Conservation (phyloP, 92 coral and sea anemone genomes). For the Metridium senile region DNA sequence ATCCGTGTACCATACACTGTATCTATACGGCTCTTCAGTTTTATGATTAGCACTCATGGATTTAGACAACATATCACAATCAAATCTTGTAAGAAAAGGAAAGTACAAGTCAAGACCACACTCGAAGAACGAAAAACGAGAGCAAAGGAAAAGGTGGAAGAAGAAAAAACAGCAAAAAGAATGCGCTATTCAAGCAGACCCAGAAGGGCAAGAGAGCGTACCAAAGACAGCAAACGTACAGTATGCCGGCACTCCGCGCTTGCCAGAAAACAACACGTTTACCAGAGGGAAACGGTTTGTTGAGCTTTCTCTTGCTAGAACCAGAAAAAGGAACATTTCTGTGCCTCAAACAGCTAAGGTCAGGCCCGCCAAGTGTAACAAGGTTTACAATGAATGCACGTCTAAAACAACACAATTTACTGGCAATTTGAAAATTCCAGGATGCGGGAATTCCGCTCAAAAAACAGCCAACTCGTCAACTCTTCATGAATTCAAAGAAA, state of each 20-base stretch:
- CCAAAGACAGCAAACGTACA: not conserved
- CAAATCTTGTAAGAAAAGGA: not conserved
- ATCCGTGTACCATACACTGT: too few relatives aligned
- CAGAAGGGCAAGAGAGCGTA: not conserved
- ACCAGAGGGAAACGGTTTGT: not conserved
- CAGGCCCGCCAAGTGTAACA: too few relatives aligned
- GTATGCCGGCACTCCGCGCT: not conserved
- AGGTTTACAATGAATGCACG: too few relatives aligned
- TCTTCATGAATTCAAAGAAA: not conserved
- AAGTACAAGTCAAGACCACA: not conserved
- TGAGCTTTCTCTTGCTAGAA: not conserved
- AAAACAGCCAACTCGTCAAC: not conserved
- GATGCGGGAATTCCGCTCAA: not conserved
- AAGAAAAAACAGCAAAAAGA: not conserved
- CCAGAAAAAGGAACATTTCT: too few relatives aligned
- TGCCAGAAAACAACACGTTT: too few relatives aligned
- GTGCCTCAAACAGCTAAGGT: too few relatives aligned
- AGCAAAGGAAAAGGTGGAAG: not conserved
- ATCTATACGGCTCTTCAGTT: too few relatives aligned
- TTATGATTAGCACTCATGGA: too few relatives aligned
- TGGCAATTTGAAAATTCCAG: too few relatives aligned
- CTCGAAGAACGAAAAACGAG: not conserved
- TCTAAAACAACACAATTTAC: not conserved
- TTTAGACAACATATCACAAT: too few relatives aligned
- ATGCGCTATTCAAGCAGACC: not conserved